These are phyloP conservation scores for Drosophila teissieri DNA, from an alignment of 1,140 invertebrate genomes.

Conservation along the genomic window DNA sequence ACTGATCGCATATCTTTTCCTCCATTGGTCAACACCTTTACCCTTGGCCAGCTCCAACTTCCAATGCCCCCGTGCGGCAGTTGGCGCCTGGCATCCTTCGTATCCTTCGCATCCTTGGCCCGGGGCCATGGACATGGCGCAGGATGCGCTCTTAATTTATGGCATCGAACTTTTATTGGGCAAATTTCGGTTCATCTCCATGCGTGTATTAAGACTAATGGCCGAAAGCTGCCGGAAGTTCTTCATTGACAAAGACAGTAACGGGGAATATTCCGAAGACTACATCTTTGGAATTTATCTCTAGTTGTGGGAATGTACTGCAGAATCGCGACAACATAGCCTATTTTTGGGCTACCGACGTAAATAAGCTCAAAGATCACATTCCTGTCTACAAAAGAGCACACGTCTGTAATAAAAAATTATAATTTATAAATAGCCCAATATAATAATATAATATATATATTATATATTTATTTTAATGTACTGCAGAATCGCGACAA, in stretches of 20 bases:
- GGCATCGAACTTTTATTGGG: slow-evolving; percentile 84
- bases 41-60: background rate
- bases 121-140: slow-evolving; percentile 50
- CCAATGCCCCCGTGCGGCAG: slow-evolving; percentile 9
- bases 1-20: slow-evolving; percentile 69
- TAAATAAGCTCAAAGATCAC: background rate
- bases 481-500: background rate
- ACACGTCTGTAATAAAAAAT: no score
- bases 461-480: no score
- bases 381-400: no score
- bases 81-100: slow-evolving; percentile 42
- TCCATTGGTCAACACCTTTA: slow-evolving; percentile 25
- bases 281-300: slow-evolving; percentile 21
- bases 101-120: slow-evolving; percentile 36
- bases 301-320: background rate
- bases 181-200: slow-evolving; percentile 81
- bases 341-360: slow-evolving; percentile 11
- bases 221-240: slow-evolving; percentile 66
- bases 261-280: slow-evolving; percentile 28
- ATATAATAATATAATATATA: no score
- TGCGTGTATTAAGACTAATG: slow-evolving; percentile 84
- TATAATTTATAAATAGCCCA: no score
- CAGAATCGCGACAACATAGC: slow-evolving; percentile 1
- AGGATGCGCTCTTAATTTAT: slow-evolving; percentile 76
- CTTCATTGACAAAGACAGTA: slow-evolving; percentile 66